Base-by-base conservation (phyloP, 1,140 invertebrate genomes). In the Bombus ignitus region DNA sequence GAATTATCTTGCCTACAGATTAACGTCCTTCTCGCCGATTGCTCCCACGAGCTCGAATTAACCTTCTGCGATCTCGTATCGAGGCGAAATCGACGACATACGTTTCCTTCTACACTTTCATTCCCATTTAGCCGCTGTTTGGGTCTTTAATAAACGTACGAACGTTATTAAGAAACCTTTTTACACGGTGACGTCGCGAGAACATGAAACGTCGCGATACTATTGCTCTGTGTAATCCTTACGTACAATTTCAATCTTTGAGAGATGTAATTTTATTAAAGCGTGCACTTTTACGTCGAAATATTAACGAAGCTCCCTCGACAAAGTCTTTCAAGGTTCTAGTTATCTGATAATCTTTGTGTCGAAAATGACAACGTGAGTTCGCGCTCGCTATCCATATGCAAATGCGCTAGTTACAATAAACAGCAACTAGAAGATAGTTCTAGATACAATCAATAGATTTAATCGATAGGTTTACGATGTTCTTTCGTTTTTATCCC, bases 31-130 rank as follows among this genome's bases (percentile, higher is more conserved):
- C 74, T 28, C 2, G 75, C 42, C 8, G 42, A n/a, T 25, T 77
- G 75, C 57, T 42, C 75, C 57, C 75, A 77, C 57, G 75, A 77
- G 57, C 25, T 32, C 15, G 42, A 25, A 79, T 79, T 79, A 79
- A 66, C 62, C 59, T 79, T 78, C 71, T 18, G 28, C 53, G 53
- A 32, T 53, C 53, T 39, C 32, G 32, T 59, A 76, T 59, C 53
- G 25, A 76, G 74, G 53, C 74, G 8, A 59, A 76, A 25, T 37
- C 42, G 8, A 37, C 42, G 47, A 5, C 32, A 6, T 76, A 15
- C 53, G 53, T 76, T 53, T 76, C 74, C 53, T 59, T 28, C 2
- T 28, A 71, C 73, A 8, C n/a, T 53, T 75, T 75, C 44, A 25
- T 75, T 75, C 57, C 73, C 44, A 47, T 75, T 47, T 35, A 13